These are phyloP conservation scores for Mamestra brassicae DNA, from an alignment of 2,888 invertebrate species.

Conservation along the genomic window DNA sequence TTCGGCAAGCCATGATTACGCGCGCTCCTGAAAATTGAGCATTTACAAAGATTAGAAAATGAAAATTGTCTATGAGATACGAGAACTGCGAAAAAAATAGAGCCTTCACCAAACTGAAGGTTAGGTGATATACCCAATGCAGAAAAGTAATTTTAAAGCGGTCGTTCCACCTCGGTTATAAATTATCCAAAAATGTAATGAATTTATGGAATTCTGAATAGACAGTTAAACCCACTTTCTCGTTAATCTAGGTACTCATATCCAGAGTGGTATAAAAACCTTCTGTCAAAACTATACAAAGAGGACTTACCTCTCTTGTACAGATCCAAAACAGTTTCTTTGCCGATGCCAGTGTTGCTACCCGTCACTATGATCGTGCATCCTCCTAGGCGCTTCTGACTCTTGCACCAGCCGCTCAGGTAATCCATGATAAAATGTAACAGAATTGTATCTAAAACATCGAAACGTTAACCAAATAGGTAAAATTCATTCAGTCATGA, in stretches of 20 bases:
- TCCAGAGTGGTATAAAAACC: too few species aligned
- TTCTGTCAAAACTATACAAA: background rate
- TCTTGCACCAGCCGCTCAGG: slow-evolving; percentile 84
- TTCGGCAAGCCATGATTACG: slow-evolving; percentile 88
- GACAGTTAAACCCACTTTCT: too few species aligned
- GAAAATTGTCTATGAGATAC: too few species aligned
- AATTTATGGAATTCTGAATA: too few species aligned
- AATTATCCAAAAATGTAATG: too few species aligned
- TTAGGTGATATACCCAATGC: too few species aligned
- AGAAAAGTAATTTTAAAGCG: too few species aligned
- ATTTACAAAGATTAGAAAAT: background rate
- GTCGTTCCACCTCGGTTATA: too few species aligned
- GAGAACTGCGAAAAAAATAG: too few species aligned
- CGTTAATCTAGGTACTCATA: too few species aligned
- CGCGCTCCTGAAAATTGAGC: slow-evolving; percentile 80
- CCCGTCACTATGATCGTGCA: slow-evolving; percentile 90
- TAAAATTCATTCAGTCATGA: background rate
- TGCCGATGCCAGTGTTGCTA: slow-evolving; percentile 94
- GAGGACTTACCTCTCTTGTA: slow-evolving; percentile 81
- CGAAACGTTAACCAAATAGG: background rate
- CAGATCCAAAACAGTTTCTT: slow-evolving; percentile 92
- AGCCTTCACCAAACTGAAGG: too few species aligned
- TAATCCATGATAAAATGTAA: slow-evolving; percentile 73
- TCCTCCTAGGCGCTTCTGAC: slow-evolving; percentile 89
- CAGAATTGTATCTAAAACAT: background rate